Base-by-base conservation (phyloP, 1,140 invertebrate genomes). In the Elysia chlorotica region DNA sequence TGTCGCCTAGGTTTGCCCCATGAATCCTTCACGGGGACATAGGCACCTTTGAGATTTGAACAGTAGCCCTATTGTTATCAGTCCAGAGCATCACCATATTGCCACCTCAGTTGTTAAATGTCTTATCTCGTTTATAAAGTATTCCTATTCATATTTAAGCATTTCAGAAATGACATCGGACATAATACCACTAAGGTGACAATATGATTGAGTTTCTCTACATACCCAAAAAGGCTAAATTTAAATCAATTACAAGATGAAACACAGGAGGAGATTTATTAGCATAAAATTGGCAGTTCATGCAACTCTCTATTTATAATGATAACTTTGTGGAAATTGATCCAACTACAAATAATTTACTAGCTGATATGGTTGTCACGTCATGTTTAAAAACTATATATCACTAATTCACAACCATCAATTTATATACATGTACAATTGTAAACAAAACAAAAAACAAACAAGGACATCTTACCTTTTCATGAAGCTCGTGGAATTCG, bases 401-500 rank as follows among this genome's bases (percentile, higher is more conserved):
- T n/a, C n/a, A n/a, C n/a, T n/a, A n/a, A n/a, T n/a, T n/a, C n/a
- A n/a, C n/a, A n/a, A n/a, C n/a, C n/a, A n/a, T n/a, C n/a, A n/a
- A n/a, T n/a, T n/a, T n/a, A n/a, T n/a, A n/a, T n/a, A n/a, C n/a
- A n/a, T n/a, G n/a, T n/a, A n/a, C n/a, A n/a, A n/a, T n/a, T n/a
- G n/a, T n/a, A n/a, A n/a, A n/a, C n/a, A n/a, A n/a, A n/a, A n/a
- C n/a, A n/a, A n/a, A n/a, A n/a, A n/a, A n/a, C n/a, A n/a, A n/a
- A n/a, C 14, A 21, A 19, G 28, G 28, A 59, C 56, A 0, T 38
- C 25, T 72, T 77, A 97, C 89, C 81, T 92, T 92, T 21, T 95
- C 93, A 83, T 98, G 93, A 4, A 98, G 89, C 54, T 94, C 93
- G 66, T 92, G 91, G 87, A 98, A 98, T 78, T 96, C 94, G 82